These are phyloP conservation scores for Eristalis intricaria DNA, from an alignment of 2,888 invertebrate genomes.

Conservation along the genomic window DNA sequence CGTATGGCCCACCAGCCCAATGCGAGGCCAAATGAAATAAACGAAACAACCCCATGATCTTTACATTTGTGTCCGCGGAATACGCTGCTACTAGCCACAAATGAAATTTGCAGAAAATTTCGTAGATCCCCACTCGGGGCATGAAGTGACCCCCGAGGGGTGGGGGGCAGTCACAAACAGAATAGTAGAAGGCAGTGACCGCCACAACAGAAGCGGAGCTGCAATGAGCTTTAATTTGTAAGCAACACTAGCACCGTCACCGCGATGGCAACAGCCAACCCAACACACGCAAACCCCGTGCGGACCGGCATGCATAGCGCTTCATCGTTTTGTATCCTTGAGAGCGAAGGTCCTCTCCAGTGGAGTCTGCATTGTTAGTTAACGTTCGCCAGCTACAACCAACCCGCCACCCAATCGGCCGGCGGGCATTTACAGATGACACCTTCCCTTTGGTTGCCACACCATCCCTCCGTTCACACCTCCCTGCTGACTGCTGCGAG, in stretches of 20 bases:
- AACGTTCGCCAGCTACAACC: slow-evolving; percentile 22
- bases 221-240: slow-evolving; percentile 56
- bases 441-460: slow-evolving; percentile 47
- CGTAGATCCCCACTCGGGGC: slow-evolving; percentile 2
- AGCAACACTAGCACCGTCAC: slow-evolving; percentile 39
- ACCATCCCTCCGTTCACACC: slow-evolving; percentile 4
- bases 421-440: slow-evolving; percentile 61
- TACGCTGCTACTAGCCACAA: slow-evolving; percentile 32
- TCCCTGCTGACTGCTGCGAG: not conserved
- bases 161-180: not conserved
- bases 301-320: slow-evolving; percentile 9
- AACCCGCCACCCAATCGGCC: slow-evolving; percentile 6
- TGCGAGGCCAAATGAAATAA: slow-evolving; percentile 18
- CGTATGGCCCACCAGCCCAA: not conserved
- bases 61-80: slow-evolving; percentile 39
- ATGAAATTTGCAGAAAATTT: slow-evolving; percentile 50
- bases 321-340: slow-evolving; percentile 20
- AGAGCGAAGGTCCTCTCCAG: slow-evolving; percentile 39
- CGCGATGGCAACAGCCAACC: not conserved
- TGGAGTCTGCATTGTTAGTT: slow-evolving; percentile 39
- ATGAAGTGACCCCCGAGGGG: slow-evolving; percentile 10
- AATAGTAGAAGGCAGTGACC: not conserved
- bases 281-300: slow-evolving; percentile 8
- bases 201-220: slow-evolving; percentile 14
- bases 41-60: slow-evolving; percentile 31